A percentile compares a stretch with the other conserved stretches of the same genome.
Evolutionary conservation across 2,113 vertebrate species (phyloP).

Genomic region (Bettongia penicillata): DNA sequence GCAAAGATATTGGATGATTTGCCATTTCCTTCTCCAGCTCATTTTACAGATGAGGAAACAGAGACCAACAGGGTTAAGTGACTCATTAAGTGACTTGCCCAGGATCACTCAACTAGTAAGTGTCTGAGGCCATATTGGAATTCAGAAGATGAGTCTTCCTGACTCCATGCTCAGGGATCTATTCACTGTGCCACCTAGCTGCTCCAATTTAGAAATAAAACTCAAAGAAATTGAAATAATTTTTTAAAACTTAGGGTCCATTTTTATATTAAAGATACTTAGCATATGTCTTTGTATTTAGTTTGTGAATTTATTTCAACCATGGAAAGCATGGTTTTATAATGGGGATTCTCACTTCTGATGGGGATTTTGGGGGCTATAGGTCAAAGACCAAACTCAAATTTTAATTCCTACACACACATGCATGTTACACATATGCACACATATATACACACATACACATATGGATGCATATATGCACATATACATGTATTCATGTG

Average conservation of each 20-base stretch:
- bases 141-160: too few species aligned
- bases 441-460: neutral
- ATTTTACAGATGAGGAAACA: neutral
- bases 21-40: neutral
- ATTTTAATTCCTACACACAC: neutral
- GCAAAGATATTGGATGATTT: neutral
- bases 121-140: neutral
- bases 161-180: neutral
- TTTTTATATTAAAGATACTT: neutral
- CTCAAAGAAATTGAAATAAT: neutral
- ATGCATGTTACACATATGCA: neutral
- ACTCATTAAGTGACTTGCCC: constrained; percentile 10
- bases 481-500: too few species aligned
- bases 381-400: neutral
- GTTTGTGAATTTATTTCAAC: neutral
- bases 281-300: neutral
- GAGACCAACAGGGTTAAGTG: neutral
- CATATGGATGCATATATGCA: too few species aligned
- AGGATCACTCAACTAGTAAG: neutral
- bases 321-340: neutral
- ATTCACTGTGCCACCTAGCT: too few species aligned
- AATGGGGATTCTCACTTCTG: neutral
- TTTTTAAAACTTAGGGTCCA: neutral
- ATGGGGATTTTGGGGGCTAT: neutral
- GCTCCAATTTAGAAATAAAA: neutral